Evolutionary conservation across 2,113 vertebrate species (phyloP).

Genomic region (Mesembrinibis cayennensis): DNA sequence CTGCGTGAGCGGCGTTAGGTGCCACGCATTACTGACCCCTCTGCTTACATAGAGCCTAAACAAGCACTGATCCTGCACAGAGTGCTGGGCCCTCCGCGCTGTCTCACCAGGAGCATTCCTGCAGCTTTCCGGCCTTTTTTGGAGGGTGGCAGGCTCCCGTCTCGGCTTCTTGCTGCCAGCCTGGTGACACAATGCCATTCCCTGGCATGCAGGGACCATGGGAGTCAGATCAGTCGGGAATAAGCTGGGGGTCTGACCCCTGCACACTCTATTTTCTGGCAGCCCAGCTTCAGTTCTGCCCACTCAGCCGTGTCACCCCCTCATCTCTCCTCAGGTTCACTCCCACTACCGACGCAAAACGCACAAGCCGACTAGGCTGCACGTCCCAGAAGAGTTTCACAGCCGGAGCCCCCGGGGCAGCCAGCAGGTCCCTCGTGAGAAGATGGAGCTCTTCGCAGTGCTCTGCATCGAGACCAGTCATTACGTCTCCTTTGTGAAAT

Average conservation of each 20-base stretch:
- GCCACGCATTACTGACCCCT: background rate
- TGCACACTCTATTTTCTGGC: too few relatives aligned
- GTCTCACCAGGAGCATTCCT: background rate
- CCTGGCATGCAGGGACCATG: background rate
- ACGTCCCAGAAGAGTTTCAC: slow-evolving; percentile 69
- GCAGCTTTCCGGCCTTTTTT: background rate
- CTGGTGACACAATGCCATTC: background rate
- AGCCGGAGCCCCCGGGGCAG: background rate
- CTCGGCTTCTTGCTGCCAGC: background rate
- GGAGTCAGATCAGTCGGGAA: background rate
- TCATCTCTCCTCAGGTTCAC: slow-evolving; percentile 76
- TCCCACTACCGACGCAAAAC: slow-evolving; percentile 68
- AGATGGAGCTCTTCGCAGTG: slow-evolving; percentile 86
- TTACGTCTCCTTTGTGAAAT: slow-evolving; percentile 88
- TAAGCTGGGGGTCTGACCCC: background rate
- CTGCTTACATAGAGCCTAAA: background rate
- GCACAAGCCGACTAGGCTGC: slow-evolving; percentile 59
- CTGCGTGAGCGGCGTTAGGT: background rate
- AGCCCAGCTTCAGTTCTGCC: background rate
- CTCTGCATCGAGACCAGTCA: slow-evolving; percentile 93
- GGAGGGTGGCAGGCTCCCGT: rapidly evolving
- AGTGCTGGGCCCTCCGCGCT: background rate
- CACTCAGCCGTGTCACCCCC: rapidly evolving
- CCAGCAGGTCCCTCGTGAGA: slow-evolving; percentile 71
- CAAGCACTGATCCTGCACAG: background rate